These are phyloP conservation scores for Halictus rubicundus DNA, from an alignment of 1,140 invertebrate genomes.

Conservation along the genomic window DNA sequence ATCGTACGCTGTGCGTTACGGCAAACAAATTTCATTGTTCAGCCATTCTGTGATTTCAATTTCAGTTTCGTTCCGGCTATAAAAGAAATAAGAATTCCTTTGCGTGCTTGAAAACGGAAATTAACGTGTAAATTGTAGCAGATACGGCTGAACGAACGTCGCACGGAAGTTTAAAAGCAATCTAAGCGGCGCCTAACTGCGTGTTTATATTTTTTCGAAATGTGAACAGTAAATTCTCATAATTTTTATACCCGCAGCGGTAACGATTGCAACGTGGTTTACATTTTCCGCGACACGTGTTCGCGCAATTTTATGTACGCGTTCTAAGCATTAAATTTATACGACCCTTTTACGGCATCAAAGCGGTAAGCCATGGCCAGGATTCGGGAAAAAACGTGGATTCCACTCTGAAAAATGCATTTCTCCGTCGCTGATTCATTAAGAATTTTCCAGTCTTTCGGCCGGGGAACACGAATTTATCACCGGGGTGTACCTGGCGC, in stretches of 20 bases:
- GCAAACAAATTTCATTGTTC: no score
- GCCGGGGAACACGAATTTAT: conserved; percentile 2
- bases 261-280: not conserved
- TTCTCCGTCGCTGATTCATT: no score
- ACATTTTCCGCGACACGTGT: not conserved
- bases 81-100: no score
- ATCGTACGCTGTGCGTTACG: no score
- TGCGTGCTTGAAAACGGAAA: not conserved
- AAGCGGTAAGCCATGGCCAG: not conserved
- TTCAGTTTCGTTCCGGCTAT: no score
- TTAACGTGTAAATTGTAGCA: not conserved
- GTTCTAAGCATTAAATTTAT: not conserved
- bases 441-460: not conserved
- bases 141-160: not conserved
- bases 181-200: not conserved
- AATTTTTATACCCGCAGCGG: not conserved
- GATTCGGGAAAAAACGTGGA: not conserved
- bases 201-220: conserved; percentile 9
- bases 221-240: not conserved
- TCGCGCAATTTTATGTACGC: not conserved
- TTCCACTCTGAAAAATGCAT: not conserved
- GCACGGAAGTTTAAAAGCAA: not conserved
- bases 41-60: no score
- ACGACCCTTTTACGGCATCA: not conserved
- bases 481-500: not conserved